These are phyloP conservation scores for Bombycilla garrulus DNA, from an alignment of 2,113 vertebrate species.

Conservation along the genomic window DNA sequence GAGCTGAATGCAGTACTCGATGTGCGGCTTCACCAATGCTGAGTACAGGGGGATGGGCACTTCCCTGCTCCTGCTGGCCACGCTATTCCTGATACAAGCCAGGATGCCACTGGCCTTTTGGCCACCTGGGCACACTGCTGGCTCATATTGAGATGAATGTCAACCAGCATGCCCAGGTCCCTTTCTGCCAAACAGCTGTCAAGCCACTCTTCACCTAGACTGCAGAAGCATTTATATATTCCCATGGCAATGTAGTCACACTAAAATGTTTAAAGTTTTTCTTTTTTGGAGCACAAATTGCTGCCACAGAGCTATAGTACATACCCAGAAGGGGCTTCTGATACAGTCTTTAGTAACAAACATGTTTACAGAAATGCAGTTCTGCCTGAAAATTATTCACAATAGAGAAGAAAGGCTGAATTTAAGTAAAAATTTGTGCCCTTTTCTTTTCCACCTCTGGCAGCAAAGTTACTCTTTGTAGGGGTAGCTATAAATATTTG, in stretches of 20 bases:
- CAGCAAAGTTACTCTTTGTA: neutral
- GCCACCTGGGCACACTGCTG: neutral
- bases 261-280: neutral
- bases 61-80: neutral
- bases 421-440: neutral
- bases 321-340: neutral
- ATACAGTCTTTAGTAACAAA: neutral
- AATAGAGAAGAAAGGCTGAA: neutral
- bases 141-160: neutral
- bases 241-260: neutral
- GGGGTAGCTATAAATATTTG: neutral
- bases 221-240: neutral
- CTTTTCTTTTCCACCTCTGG: neutral
- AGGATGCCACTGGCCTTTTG: neutral
- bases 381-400: neutral
- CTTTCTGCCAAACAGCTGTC: neutral
- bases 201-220: neutral
- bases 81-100: neutral
- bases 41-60: neutral
- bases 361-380: neutral
- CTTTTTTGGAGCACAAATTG: neutral
- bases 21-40: neutral
- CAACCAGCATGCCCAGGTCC: neutral
- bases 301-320: neutral
- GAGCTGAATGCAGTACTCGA: rapidly evolving